Evolutionary conservation across 2,888 invertebrate genomes (phyloP), one percentile per base, ranked within the genome.

Genomic region (Auanema freiburgensis): DNA sequence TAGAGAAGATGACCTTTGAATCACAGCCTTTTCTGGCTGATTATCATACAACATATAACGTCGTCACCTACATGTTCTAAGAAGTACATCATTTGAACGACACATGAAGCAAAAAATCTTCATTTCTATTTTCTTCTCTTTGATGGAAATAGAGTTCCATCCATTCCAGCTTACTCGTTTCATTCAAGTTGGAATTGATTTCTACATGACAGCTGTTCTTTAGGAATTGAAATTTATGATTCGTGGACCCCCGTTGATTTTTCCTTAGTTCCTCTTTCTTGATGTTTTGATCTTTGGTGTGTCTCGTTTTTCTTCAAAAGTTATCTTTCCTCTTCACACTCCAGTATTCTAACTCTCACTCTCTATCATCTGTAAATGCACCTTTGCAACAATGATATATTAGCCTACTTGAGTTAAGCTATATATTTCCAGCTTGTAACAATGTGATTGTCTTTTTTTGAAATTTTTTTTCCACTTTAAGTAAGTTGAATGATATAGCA

Each of bases 261-360:
- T 46, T 21, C 4, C 46, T 46, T 46, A 18, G 16, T 46, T 46
- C 46, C 46, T 21, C 18, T 46, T 46, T 46, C 46, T 46, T 46
- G 16, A 18, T 46, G 46, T 46, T 21, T 46, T 46, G 16, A 46
- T 46, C 21, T 46, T 18, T 21, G 49, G 21, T 21, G 18, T 46
- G 49, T 16, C 21, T 1, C 8, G 6, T 46, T 46, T 18, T 46
- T 1, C 49, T 46, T 21, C 16, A 16, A 18, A 46, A 16, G 49
- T 21, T 21, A 2, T 46, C 49, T 46, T 21, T 46, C 49, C 21
- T 21, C 21, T 21, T 46, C 49, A 18, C 8, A 8, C 49, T 8
- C 8, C 33, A 33, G 8, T 33, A 33, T 33, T 3, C 49, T 46
- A 16, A 18, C 49, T 46, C 49, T 46, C 49, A 46, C 49, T 46